Percentiles rank a stretch among this genome's conserved stretches.
Conservation (phyloP, 2,113 vertebrate genomes). For the Glaucomys volans region DNA sequence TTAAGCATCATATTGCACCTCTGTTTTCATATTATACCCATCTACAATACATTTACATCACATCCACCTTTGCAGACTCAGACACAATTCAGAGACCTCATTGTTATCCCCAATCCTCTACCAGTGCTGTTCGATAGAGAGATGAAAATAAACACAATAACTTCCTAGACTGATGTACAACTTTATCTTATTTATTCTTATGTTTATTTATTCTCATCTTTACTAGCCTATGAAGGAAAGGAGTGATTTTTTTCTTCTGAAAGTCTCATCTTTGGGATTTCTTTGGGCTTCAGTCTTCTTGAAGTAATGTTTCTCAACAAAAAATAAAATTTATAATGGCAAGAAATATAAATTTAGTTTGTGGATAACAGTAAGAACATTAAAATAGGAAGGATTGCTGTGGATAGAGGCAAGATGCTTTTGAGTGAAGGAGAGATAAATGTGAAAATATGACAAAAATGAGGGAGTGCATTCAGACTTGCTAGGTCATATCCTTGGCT, state of each 20-base stretch:
- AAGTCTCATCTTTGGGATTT: background rate
- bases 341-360: slow-evolving; percentile 67
- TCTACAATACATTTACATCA: background rate
- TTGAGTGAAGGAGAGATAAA: slow-evolving; percentile 66
- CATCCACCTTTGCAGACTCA: background rate
- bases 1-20: background rate
- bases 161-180: background rate
- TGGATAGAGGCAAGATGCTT: slow-evolving; percentile 54
- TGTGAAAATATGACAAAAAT: slow-evolving; percentile 65
- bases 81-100: background rate
- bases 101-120: background rate
- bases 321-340: slow-evolving; percentile 63
- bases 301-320: slow-evolving; percentile 27
- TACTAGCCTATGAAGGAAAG: background rate
- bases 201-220: background rate
- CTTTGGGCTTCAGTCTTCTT: background rate
- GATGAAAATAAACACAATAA: background rate
- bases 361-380: slow-evolving; percentile 51
- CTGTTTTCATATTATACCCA: background rate
- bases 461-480: slow-evolving; percentile 38
- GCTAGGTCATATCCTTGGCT: slow-evolving; percentile 72
- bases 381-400: slow-evolving; percentile 65
- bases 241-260: background rate
- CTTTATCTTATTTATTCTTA: background rate
- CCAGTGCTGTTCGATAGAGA: background rate